Percentiles rank a stretch among this genome's conserved stretches.
These are phyloP conservation scores for Ailurus styani DNA, from an alignment of 2,113 vertebrate genomes.

Conservation along the genomic window DNA sequence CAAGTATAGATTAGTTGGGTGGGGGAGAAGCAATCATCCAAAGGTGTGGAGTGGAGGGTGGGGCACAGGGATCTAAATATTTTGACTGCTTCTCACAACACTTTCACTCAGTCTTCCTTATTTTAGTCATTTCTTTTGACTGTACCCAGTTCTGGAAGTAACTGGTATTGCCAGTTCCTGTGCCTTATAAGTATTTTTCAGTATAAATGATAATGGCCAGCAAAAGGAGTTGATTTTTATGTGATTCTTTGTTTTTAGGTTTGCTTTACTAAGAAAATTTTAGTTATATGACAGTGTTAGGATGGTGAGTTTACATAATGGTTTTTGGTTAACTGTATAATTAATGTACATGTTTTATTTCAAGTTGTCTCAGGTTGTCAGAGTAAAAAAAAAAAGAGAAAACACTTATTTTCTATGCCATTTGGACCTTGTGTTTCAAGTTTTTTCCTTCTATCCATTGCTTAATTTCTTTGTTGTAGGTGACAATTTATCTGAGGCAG, in stretches of 20 bases:
- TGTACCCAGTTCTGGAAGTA: neutral
- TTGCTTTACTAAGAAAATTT: slow-evolving; percentile 26
- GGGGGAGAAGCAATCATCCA: neutral
- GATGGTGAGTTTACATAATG: neutral
- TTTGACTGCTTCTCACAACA: slow-evolving; percentile 20
- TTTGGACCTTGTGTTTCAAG: slow-evolving; percentile 29
- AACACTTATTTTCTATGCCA: slow-evolving; percentile 8
- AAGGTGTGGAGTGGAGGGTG: neutral
- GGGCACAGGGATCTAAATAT: neutral
- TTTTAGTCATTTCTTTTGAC: slow-evolving; percentile 9
- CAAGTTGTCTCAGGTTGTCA: slow-evolving; percentile 21
- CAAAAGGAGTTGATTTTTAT: slow-evolving; percentile 32
- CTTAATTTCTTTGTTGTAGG: slow-evolving; percentile 64
- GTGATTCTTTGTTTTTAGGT: neutral
- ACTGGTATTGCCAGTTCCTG: neutral
- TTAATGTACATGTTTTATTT: slow-evolving; percentile 14
- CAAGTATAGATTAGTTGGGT: slow-evolving; percentile 16
- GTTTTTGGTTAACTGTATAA: neutral
- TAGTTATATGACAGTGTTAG: neutral
- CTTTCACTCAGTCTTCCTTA: neutral
- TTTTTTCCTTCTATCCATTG: slow-evolving; percentile 33
- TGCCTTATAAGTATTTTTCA: neutral
- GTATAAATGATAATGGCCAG: neutral
- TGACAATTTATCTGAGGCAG: slow-evolving; percentile 79
- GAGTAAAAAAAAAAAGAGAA: neutral